Conservation (phyloP, 1,140 invertebrate genomes). For the Drosophila sturtevanti region DNA sequence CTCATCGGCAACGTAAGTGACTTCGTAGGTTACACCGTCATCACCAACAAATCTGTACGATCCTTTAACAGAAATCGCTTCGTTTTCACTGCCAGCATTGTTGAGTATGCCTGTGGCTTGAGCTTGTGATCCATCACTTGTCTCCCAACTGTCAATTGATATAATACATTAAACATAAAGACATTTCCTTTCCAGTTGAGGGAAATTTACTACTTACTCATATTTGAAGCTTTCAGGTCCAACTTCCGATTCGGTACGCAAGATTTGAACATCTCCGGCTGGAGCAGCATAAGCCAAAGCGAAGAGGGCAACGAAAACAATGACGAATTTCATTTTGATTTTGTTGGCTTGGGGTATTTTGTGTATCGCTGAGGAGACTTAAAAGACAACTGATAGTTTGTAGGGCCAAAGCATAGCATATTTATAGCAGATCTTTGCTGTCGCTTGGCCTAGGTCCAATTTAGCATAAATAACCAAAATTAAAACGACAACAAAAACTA, state of each 20-base stretch:
- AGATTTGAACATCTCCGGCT: not conserved
- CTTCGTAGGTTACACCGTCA: constrained; percentile 45
- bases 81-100: constrained; percentile 19
- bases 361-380: constrained; percentile 39
- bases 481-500: constrained; percentile 1
- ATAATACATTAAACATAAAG: not conserved
- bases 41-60: constrained; percentile 37
- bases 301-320: constrained; percentile 71
- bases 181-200: not conserved
- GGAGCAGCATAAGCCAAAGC: constrained; percentile 34
- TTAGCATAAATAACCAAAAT: not conserved
- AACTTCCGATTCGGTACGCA: constrained; percentile 61
- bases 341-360: not conserved
- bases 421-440: constrained; percentile 36
- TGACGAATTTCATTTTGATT: constrained; percentile 68
- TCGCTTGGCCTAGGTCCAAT: constrained; percentile 5
- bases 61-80: constrained; percentile 46
- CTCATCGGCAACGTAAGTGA: constrained; percentile 67
- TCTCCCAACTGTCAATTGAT: constrained; percentile 84
- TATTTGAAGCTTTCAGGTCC: constrained; percentile 45
- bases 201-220: not conserved
- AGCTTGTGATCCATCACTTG: constrained; percentile 86
- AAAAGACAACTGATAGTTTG: constrained; percentile 38
- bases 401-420: constrained; percentile 26
- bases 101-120: constrained; percentile 39